Base-by-base conservation (phyloP, 2,888 invertebrate genomes). In the Oxytorus armatus region DNA sequence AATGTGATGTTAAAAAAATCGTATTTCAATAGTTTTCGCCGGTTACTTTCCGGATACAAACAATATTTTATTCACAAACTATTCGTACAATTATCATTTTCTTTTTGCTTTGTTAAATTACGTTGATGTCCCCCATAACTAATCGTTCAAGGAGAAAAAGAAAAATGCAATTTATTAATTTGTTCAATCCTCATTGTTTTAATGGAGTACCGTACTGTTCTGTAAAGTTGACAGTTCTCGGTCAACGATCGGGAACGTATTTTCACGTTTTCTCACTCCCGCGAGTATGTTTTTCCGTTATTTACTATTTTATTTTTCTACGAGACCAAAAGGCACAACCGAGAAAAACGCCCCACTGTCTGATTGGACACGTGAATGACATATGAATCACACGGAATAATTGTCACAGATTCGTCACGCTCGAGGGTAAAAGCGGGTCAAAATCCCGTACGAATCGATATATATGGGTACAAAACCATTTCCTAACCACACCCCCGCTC, bases 331-430 rank as follows among this genome's bases (percentile, higher is more conserved):
- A 44, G 4, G 36, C 33, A 49, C 33, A 65, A 33, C 59, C 29
- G 29, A 65, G 51, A 29, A 49, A 66, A 66, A 49, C 66, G 59
- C 51, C 16, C 14, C 8, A 8, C 11, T 16, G 16, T 57, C 29
- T 16, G 14, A 3, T 70, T 33, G 21, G 16, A 68, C 23, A 23
- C 53, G 47, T 8, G 29, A 75, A 55, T 57, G 14, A 21, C 16
- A 1, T 18, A 55, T 33, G 36, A 66, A 49, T 59, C 57, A 44
- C 65, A 53, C 36, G 42, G 44, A 49, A 68, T 68, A 10, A 78
- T 61, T 59, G 57, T 2, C 70, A 23, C 4, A 61, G 36, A 61
- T 55, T 63, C 73, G 73, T 73, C 73, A 74, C 76, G 76, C 53
- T 73, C 21, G 18, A 68, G 53, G 21, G 44, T 61, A 47, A 63